Evolutionary conservation across 1,140 invertebrate genomes (phyloP), one percentile per base, ranked within the genome.

Genomic region (Ruditapes philippinarum): DNA sequence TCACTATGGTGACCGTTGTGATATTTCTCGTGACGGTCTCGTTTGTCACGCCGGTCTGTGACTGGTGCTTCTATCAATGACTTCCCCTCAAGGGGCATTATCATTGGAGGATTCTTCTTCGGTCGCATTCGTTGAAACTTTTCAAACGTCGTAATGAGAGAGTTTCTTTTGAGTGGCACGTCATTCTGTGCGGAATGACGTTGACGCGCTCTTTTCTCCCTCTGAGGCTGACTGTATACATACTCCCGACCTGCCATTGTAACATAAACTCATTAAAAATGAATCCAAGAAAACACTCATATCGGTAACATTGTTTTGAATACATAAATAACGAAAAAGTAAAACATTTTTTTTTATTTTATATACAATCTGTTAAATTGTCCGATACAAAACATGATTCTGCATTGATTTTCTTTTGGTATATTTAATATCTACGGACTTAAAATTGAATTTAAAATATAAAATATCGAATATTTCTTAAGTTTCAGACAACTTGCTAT

Each of bases 91-190:
- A 95, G 28, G 0, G 94, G 92, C 60, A 90, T 87, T 73, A 95
- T 91, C 22, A 80, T 88, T 0, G 94, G 94, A 1, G 89, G 88
- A 17, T 78, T 87, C 22, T 82, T 91, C 57, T 91, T 91, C 0
- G 92, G 93, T 51, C 93, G 89, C 90, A 93, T 94, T 28, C 91
- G 92, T 28, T 93, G 89, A 57, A 94, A 94, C 54, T 92, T 91
- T 81, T 95, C 93, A 22, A 93, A 88, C 3, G 93, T 94, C 25
- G 93, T 95, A 28, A 93, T 25, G 65, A 94, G 70, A 12, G 89
- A 76, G 40, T 88, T 90, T 0, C 80, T 51, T 17, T 81, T 70
- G 1, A 38, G 83, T 28, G 49, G 62, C 17, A 70, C 49, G 28
- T 76, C 68, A 76, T 62, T 19, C 42, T 78, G 57, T 0, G 73